Evolutionary conservation across 2,797 vertebrate species (phyloP).

Genomic region (Falco novaeseelandiae): DNA sequence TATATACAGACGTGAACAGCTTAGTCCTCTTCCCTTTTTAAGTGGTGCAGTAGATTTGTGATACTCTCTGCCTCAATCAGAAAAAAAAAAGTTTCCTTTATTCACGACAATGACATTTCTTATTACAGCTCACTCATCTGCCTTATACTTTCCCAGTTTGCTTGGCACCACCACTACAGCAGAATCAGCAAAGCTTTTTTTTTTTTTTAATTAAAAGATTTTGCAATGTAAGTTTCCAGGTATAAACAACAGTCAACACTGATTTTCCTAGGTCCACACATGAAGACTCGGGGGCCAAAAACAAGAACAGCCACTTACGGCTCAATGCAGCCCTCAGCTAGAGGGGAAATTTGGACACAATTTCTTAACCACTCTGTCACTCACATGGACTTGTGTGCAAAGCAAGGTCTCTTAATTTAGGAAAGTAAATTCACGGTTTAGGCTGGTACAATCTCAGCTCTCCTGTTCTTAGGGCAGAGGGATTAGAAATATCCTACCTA

Average conservation of each 20-base stretch:
- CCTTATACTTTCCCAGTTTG: background rate
- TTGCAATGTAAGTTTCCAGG: background rate
- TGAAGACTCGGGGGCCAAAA: background rate
- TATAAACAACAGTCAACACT: background rate
- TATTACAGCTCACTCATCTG: background rate
- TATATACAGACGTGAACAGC: background rate
- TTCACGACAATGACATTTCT: background rate
- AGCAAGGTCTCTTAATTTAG: background rate
- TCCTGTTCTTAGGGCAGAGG: rapidly evolving
- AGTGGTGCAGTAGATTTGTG: background rate
- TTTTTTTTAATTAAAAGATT: background rate
- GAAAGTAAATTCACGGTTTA: background rate
- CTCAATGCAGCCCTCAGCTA: rapidly evolving
- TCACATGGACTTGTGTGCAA: background rate
- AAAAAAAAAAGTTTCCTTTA: background rate
- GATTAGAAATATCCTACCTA: background rate
- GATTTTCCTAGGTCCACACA: rapidly evolving
- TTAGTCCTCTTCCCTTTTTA: background rate
- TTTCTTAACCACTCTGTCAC: background rate
- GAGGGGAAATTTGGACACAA: background rate
- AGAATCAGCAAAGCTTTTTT: background rate
- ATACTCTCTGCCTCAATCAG: rapidly evolving
- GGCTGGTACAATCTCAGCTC: background rate
- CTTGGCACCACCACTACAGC: background rate
- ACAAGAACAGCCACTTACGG: rapidly evolving